phyloP scores from a whole-genome alignment of 2,888 invertebrate species.

The Terebella lapidaria region DNA sequence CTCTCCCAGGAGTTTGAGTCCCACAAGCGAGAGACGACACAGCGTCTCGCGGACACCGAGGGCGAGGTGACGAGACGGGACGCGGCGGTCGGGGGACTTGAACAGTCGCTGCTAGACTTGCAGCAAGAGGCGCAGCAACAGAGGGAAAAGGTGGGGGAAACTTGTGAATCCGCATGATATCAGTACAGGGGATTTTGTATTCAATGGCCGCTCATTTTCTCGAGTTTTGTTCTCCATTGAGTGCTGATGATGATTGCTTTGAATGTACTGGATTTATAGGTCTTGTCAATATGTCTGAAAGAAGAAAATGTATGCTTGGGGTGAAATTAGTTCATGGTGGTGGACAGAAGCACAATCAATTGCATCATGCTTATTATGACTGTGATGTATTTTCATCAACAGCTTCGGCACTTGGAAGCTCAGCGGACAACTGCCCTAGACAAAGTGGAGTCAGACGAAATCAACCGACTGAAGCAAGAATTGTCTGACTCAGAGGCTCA shows the following conservation, averaged over 20 bases:
- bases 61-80: not conserved
- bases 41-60: not conserved
- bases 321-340: no score
- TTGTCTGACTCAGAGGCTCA: not conserved
- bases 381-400: not conserved
- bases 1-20: slow-evolving; percentile 7
- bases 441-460: not conserved
- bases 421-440: not conserved
- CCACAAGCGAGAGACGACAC: not conserved
- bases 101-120: not conserved
- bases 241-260: no score
- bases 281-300: no score
- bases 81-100: not conserved
- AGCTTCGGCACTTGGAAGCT: not conserved
- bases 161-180: no score
- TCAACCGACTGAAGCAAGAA: not conserved
- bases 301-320: no score
- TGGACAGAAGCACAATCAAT: no score
- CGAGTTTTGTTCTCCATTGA: no score
- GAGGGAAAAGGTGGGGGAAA: not conserved
- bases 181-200: no score
- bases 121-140: not conserved
- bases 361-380: no score
- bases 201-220: no score
- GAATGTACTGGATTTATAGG: not conserved